Base-by-base conservation (phyloP, 1,140 invertebrate species). In the Eubasilissa regina region DNA sequence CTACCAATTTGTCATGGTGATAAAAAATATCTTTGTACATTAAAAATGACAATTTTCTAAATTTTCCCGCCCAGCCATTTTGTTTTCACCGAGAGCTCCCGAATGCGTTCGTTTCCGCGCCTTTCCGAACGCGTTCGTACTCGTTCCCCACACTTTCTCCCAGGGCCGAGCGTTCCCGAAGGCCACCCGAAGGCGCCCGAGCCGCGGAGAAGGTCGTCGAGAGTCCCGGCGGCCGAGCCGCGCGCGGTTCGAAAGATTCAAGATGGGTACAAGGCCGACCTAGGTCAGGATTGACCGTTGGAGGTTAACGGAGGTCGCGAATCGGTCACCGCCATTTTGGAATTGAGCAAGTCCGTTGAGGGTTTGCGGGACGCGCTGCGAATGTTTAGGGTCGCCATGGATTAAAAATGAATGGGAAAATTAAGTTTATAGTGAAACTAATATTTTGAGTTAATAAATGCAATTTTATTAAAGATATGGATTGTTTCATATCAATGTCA, bases 251-350 rank as follows among this genome's bases (percentile, higher is more conserved):
- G 4, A 60, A 60, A 0, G n/a, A 3, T 10, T 21, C 19, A 3
- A 10, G 10, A 15, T 4, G 13, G 15, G 15, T 11, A 60, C n/a
- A 60, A 60, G 56, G 15, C 15, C 15, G 3, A 3, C n/a, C 56
- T 19, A 60, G 56, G 56, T 60, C 56, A 21, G 56, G 19, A 3
- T 17, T 4, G 13, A n/a, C 10, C 56, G 19, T 15, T 17, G 15
- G 56, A 60, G 56, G 56, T 60, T 60, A 60, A 10, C 56, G 10
- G 56, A 60, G 56, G 56, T n/a, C 56, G 17, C n/a, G 56, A 4
- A 10, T 4, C 56, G 56, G 56, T 60, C 56, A 60, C 17, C 56
- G 56, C 56, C 56, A 60, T 60, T 10, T 60, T 21, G 56, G 13
- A 15, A n/a, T 60, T 60, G 56, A n/a, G 17, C 56, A 17, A 21